A percentile compares a stretch with the other conserved stretches of the same genome.
Evolutionary conservation across 2,888 invertebrate species (phyloP).

Genomic region (Dendrolimus houi): DNA sequence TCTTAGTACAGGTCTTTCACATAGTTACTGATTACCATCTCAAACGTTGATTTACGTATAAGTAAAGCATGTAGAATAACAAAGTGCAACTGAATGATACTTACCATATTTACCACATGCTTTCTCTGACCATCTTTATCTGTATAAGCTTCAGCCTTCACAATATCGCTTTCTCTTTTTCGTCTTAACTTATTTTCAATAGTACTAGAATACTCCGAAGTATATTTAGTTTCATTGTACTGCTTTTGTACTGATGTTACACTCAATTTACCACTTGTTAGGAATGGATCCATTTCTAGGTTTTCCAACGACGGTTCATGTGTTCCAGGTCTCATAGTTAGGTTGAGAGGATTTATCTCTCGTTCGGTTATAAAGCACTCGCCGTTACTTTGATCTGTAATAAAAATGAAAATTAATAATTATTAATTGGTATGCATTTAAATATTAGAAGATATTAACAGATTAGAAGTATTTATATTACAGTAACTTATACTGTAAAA

Average conservation of each 20-base stretch:
- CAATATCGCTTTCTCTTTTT: constrained; percentile 81
- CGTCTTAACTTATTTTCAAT: constrained; percentile 67
- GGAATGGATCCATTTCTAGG: constrained; percentile 60
- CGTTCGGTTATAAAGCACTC: constrained; percentile 78
- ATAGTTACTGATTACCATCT: not conserved
- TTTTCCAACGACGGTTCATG: constrained; percentile 68
- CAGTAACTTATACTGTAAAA: too few relatives aligned
- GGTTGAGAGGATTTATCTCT: constrained; percentile 80
- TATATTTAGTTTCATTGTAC: constrained; percentile 42
- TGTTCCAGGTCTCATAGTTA: constrained; percentile 59
- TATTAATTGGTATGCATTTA: too few relatives aligned
- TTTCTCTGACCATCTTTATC: constrained; percentile 82
- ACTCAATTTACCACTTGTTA: constrained; percentile 46
- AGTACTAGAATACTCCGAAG: constrained; percentile 37
- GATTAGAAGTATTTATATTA: too few relatives aligned
- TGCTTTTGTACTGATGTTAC: constrained; percentile 49
- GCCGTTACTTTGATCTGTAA: constrained; percentile 77
- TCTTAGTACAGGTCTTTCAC: not conserved
- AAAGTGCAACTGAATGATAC: constrained; percentile 7
- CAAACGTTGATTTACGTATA: not conserved
- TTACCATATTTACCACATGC: constrained; percentile 86
- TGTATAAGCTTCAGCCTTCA: constrained; percentile 82
- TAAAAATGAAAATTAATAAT: too few relatives aligned
- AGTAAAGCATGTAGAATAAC: too few relatives aligned
- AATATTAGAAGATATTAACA: too few relatives aligned